Percentiles rank a stretch among this genome's conserved stretches.
Evolutionary conservation across 2,113 vertebrate species (phyloP).

Genomic region (Rhinichthys klamathensis): DNA sequence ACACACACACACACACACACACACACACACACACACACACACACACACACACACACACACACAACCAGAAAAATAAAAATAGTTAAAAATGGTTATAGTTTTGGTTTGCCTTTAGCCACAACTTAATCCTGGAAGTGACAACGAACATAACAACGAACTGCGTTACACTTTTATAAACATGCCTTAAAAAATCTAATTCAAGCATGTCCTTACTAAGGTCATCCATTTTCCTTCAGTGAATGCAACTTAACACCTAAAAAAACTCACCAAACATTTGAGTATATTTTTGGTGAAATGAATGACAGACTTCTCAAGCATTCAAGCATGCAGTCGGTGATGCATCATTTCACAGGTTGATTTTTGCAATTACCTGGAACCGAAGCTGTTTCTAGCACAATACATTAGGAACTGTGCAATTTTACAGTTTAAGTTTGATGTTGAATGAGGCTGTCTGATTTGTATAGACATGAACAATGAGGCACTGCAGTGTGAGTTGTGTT

Average conservation of each 20-base stretch:
- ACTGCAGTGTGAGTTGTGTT: not conserved
- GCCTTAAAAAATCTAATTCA: not conserved
- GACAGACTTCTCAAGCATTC: constrained; percentile 1
- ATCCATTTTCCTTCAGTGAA: not conserved
- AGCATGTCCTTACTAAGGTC: not conserved
- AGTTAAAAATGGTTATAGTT: too few species aligned
- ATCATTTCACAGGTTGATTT: constrained; percentile 11
- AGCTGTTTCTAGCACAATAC: constrained; percentile 2
- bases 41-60: too few species aligned
- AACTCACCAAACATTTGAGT: not conserved
- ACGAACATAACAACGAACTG: too few species aligned
- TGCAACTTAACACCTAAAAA: not conserved
- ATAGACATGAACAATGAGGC: constrained; percentile 22
- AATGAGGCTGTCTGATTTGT: constrained; percentile 8
- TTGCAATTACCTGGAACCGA: constrained; percentile 19
- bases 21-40: too few species aligned
- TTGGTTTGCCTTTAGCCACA: too few species aligned
- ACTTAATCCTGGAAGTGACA: too few species aligned
- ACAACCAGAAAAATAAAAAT: too few species aligned
- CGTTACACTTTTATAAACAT: too few species aligned
- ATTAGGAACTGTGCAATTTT: constrained; percentile 15
- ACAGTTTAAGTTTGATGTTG: constrained; percentile 35
- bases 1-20: too few species aligned
- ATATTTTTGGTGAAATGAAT: not conserved
- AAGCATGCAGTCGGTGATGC: constrained; percentile 2